These are phyloP conservation scores for Dendrolimus houi DNA, from an alignment of 2,888 invertebrate genomes.

Conservation along the genomic window DNA sequence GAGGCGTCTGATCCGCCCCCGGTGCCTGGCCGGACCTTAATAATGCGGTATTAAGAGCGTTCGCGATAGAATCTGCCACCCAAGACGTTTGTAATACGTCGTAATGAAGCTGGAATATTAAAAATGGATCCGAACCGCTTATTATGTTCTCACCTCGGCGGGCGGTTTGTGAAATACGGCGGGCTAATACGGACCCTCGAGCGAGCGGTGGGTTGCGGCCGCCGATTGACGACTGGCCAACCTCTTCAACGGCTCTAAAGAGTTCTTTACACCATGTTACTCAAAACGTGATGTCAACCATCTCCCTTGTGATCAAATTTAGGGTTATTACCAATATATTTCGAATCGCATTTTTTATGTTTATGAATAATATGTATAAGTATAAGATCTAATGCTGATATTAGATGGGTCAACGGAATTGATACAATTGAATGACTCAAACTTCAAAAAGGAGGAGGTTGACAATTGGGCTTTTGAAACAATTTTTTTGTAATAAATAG, in stretches of 20 bases:
- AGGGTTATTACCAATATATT: too few relatives aligned
- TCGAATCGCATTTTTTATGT: too few relatives aligned
- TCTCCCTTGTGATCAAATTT: too few relatives aligned
- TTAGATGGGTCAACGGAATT: too few relatives aligned
- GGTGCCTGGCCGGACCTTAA: conserved; percentile 54
- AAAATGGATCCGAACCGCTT: conserved; percentile 72
- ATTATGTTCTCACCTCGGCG: conserved; percentile 75
- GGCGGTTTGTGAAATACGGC: conserved; percentile 68
- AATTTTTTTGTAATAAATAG: too few relatives aligned
- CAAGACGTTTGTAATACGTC: conserved; percentile 74
- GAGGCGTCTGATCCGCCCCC: conserved; percentile 51
- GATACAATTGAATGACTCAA: too few relatives aligned
- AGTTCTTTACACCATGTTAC: too few relatives aligned
- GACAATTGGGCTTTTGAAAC: too few relatives aligned
- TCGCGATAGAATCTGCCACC: conserved; percentile 76
- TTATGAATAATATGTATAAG: too few relatives aligned
- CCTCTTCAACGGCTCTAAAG: neutral
- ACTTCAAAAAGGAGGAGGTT: too few relatives aligned
- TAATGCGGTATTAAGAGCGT: conserved; percentile 69
- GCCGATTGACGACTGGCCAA: conserved; percentile 5
- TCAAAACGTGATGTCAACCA: too few relatives aligned
- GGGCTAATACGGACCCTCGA: conserved; percentile 58
- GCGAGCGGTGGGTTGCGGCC: conserved; percentile 17
- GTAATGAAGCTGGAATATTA: conserved; percentile 76
- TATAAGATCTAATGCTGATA: too few relatives aligned